A percentile compares a stretch with the other conserved stretches of the same genome.
Conservation (phyloP, 1,140 invertebrate species). For the Achatina immaculata region DNA sequence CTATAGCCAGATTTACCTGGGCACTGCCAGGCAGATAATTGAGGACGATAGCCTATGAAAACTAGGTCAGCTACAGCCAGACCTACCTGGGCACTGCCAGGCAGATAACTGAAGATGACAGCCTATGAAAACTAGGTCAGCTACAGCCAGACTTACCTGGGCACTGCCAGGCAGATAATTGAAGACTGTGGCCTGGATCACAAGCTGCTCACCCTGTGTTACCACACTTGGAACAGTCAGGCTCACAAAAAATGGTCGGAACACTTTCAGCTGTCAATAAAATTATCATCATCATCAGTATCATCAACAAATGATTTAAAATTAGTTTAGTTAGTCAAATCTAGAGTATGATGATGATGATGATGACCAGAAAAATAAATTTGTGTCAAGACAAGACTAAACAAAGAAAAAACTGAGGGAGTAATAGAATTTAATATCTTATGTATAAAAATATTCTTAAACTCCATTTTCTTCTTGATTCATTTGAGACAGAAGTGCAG, state of each 20-base stretch:
- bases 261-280: constrained; percentile 80
- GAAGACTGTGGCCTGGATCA: constrained; percentile 92
- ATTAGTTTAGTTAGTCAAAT: background rate
- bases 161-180: constrained; percentile 90
- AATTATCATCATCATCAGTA: constrained; percentile 17
- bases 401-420: background rate
- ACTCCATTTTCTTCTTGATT: background rate
- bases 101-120: no score
- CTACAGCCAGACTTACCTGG: no score
- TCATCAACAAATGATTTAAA: background rate
- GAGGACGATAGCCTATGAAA: background rate
- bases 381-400: background rate
- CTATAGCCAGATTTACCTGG: no score
- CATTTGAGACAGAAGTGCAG: no score
- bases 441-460: background rate
- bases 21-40: no score
- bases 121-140: no score
- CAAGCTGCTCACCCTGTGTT: constrained; percentile 89
- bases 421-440: background rate
- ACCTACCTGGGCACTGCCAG: no score
- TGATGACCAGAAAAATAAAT: background rate
- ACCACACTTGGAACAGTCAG: constrained; percentile 90
- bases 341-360: background rate
- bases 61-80: no score
- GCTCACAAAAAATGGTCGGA: constrained; percentile 89